Base-by-base conservation (phyloP, 2,797 vertebrate genomes). In the Cetoscarus ocellatus region DNA sequence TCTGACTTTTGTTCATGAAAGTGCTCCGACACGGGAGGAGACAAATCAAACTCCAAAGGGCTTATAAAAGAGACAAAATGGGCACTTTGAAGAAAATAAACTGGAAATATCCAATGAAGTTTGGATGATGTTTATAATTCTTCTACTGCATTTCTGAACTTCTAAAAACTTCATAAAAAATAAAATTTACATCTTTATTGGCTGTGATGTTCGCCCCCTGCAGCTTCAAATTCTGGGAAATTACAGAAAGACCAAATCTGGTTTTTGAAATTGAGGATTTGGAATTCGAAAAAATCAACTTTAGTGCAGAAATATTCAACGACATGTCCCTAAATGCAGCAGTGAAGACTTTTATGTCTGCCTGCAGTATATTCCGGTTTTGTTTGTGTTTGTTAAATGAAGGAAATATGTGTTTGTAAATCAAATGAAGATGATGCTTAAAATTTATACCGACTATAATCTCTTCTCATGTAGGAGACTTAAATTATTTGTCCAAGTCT, bases 401-500 rank as follows among this genome's bases (percentile, higher is more conserved):
- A 27, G 15, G 8, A 36, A 15, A 10, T 17, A 17, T 57, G 44
- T 64, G 15, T 35, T 60, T n/a, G 35, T 35, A 54, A 35, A 51
- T 52, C 3, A 58, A 27, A 43, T 34, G 48, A 62, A 5, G 13
- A 39, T 44, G 48, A 7, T 38, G 8, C 38, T 63, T 10, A 54
- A 44, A 67, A 66, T 12, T n/a, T 44, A 47, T 2, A 18, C 36
- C 45, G 15, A 40, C 38, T 50, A 39, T 70, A 63, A 67, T 67
- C 40, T 58, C 8, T 49, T 34, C 40, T 57, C 7, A 15, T 14
- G 13, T 8, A 43, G n/a, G 9, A 12, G 35, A 55, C 38, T 12
- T 35, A 53, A 77, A 78, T 58, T 6, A 73, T 73, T 83, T 70
- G 55, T 42, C 11, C 17, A 51, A 79, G 47, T 59, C 45, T 38